Conservation (phyloP, 2,888 invertebrate species). For the Miltochrista miniata region DNA sequence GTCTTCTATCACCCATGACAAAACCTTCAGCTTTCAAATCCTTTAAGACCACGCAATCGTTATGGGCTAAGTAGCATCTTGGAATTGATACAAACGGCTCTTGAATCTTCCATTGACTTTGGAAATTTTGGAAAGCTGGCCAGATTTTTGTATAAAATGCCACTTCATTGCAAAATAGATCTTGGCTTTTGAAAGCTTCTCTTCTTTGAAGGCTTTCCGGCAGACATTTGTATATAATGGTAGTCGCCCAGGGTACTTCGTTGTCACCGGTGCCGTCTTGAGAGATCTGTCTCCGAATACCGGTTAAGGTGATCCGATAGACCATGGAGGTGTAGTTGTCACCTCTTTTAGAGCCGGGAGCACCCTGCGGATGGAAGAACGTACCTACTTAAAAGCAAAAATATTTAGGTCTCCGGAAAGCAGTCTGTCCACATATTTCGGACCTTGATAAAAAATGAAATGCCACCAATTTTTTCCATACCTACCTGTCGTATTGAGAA, state of each 20-base stretch:
- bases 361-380: constrained; percentile 71
- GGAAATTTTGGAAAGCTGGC: constrained; percentile 85
- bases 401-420: too few species aligned
- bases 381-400: not conserved
- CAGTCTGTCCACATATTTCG: too few species aligned
- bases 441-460: too few species aligned
- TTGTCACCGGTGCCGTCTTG: constrained; percentile 53
- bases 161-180: constrained; percentile 88
- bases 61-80: constrained; percentile 83
- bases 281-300: constrained; percentile 59
- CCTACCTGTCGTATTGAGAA: too few species aligned
- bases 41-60: constrained; percentile 83
- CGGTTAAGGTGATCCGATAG: constrained; percentile 86
- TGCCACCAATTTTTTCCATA: too few species aligned
- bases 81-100: constrained; percentile 83
- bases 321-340: constrained; percentile 90
- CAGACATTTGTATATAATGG: constrained; percentile 88
- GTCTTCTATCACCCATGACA: constrained; percentile 85
- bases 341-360: constrained; percentile 88
- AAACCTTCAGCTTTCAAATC: constrained; percentile 85
- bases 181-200: constrained; percentile 89
- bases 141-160: constrained; percentile 88
- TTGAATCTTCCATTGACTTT: constrained; percentile 68
- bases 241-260: constrained; percentile 84
- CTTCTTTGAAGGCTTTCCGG: constrained; percentile 85